A percentile compares a stretch with the other conserved stretches of the same genome.
phyloP scores from a whole-genome alignment of 2,113 vertebrate genomes.

The Edolisoma coerulescens region DNA sequence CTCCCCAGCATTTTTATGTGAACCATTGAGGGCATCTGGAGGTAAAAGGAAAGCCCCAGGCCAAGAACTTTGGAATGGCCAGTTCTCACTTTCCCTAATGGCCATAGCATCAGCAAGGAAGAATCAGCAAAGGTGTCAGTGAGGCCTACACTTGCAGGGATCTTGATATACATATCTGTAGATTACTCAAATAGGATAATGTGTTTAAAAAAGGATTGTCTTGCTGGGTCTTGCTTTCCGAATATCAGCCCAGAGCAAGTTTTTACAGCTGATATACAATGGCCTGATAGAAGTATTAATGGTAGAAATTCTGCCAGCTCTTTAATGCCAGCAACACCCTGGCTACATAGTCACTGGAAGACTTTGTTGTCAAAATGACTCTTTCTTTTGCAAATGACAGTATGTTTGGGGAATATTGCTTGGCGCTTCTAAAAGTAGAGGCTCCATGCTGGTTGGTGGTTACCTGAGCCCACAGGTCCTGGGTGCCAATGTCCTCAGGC shows the following conservation, averaged over 20 bases:
- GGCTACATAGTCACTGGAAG: not conserved
- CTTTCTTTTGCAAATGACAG: not conserved
- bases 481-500: not conserved
- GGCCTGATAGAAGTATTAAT: not conserved
- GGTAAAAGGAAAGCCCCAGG: not conserved
- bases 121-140: not conserved
- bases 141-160: not conserved
- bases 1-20: not conserved
- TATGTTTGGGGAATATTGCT: not conserved
- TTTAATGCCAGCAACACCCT: not conserved
- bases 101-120: not conserved
- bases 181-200: not conserved
- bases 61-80: not conserved
- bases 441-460: not conserved
- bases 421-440: not conserved
- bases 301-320: not conserved
- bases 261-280: not conserved
- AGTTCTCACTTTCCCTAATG: not conserved
- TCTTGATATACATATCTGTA: not conserved
- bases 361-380: not conserved
- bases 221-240: conserved; percentile 18
- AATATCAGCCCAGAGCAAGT: not conserved
- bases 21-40: not conserved
- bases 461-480: not conserved
- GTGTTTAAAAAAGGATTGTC: not conserved